These are phyloP conservation scores for Pollenia griseotomentosa DNA, from an alignment of 2,888 invertebrate species.

Conservation along the genomic window DNA sequence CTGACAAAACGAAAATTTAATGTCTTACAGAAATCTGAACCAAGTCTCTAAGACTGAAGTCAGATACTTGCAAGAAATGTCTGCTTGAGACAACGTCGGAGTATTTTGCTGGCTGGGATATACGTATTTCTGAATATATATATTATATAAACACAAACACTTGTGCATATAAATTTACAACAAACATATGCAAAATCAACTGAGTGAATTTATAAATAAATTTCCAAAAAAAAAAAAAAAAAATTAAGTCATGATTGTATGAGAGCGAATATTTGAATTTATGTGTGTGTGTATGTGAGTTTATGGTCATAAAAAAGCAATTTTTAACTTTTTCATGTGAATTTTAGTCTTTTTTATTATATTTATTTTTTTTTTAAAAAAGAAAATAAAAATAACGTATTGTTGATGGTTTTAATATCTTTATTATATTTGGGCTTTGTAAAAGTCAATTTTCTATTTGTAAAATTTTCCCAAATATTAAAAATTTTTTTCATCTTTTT, in stretches of 20 bases:
- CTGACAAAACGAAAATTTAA: too few species aligned
- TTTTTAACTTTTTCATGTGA: constrained; percentile 74
- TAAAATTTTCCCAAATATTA: constrained; percentile 63
- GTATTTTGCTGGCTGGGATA: too few species aligned
- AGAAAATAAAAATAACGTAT: constrained; percentile 13
- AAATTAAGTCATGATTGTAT: constrained; percentile 69
- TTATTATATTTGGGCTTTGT: constrained; percentile 68
- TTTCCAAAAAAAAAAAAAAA: constrained; percentile 61
- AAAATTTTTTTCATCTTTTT: background rate
- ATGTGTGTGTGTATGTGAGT: constrained; percentile 40
- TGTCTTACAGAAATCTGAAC: too few species aligned
- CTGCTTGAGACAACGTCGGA: too few species aligned
- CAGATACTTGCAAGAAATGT: too few species aligned
- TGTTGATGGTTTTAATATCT: constrained; percentile 64
- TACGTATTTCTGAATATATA: background rate
- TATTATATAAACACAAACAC: constrained; percentile 1
- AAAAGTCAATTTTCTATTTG: constrained; percentile 81
- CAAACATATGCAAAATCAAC: constrained; percentile 58
- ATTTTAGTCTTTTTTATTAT: constrained; percentile 6
- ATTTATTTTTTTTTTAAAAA: background rate
- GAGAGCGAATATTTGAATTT: constrained; percentile 14
- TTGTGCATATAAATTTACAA: constrained; percentile 50
- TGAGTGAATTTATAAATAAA: constrained; percentile 53
- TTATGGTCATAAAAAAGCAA: constrained; percentile 81
- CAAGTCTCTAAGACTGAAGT: too few species aligned